These are phyloP conservation scores for Protobothrops flavoviridis DNA, from an alignment of 2,113 vertebrate genomes.

Conservation along the genomic window DNA sequence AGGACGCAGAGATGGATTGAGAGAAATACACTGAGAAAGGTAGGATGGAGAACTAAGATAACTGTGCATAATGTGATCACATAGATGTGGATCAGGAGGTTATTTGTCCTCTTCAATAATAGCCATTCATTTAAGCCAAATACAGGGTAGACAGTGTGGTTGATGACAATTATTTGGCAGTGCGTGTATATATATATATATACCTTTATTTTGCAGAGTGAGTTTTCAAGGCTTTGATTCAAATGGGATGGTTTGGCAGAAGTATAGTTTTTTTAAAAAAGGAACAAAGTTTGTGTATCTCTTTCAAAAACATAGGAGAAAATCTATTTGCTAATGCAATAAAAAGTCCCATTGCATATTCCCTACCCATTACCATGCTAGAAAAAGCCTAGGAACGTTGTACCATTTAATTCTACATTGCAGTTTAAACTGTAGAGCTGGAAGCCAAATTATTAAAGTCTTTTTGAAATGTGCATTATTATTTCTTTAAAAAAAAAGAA, in stretches of 20 bases:
- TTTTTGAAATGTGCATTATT: conserved; percentile 21
- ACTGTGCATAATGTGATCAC: background rate
- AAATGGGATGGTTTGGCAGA: background rate
- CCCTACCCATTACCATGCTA: background rate
- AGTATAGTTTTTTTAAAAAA: background rate
- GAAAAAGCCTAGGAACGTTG: background rate
- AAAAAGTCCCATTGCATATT: background rate
- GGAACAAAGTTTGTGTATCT: background rate
- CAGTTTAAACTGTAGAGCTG: conserved; percentile 40
- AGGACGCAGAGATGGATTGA: background rate
- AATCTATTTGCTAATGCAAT: background rate
- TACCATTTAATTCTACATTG: conserved; percentile 27
- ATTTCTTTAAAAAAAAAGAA: background rate
- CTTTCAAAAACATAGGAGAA: conserved; percentile 21
- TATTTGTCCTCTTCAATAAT: background rate
- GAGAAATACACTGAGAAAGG: background rate
- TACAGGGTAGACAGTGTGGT: background rate
- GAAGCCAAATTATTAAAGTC: conserved; percentile 53
- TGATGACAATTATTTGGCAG: background rate
- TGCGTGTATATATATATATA: background rate
- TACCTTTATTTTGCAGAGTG: background rate
- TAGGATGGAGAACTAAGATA: background rate
- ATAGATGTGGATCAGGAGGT: background rate
- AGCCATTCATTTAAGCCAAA: background rate
- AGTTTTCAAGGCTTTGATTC: background rate